Base-by-base conservation (phyloP, 2,113 vertebrate genomes). In the Ascaphus truei region DNA sequence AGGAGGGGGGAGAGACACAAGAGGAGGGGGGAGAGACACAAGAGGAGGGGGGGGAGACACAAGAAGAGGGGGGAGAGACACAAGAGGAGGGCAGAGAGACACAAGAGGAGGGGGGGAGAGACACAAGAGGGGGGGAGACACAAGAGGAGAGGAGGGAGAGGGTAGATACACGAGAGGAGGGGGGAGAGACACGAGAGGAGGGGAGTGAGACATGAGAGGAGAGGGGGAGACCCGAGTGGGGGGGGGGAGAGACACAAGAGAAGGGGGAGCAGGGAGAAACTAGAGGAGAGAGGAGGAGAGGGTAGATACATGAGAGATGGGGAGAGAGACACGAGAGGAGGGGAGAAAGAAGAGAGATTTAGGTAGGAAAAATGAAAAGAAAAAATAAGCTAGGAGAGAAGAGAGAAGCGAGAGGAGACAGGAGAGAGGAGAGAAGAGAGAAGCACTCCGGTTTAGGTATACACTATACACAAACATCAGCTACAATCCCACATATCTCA, bases 401-500 rank as follows among this genome's bases (percentile, higher is more conserved):
- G 43, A 56, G 50, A 51, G 47, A 55, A 41, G 48, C 9, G 15
- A 7, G 16, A 27, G 30, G 72, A 68, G 52, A 59, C 53, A 56
- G 16, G n/a, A 45, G 50, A 71, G 50, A 55, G 29, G 50, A 71
- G 50, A 55, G 29, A 15, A 75, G 27, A 12, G 52, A 52, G 62
- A 59, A 58, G 67, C 48, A 68, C 47, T 33, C 29, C 43, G 30
- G 25, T 30, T 59, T 37, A 39, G 25, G 30, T 25, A 41, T 26
- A 37, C 31, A 50, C 45, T 25, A 41, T 26, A 37, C 31, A 50
- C 45, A 61, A 33, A 61, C 41, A 57, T 39, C 30, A 59, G 25
- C 26, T 18, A 25, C 39, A 71, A 56, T 20, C 67, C 67, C 43
- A 69, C 55, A 60, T 58, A 51, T 22, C 57, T 71, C 2, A 60